Evolutionary conservation across 2,797 vertebrate species (phyloP).

Genomic region (Phrynocephalus vlangalii): DNA sequence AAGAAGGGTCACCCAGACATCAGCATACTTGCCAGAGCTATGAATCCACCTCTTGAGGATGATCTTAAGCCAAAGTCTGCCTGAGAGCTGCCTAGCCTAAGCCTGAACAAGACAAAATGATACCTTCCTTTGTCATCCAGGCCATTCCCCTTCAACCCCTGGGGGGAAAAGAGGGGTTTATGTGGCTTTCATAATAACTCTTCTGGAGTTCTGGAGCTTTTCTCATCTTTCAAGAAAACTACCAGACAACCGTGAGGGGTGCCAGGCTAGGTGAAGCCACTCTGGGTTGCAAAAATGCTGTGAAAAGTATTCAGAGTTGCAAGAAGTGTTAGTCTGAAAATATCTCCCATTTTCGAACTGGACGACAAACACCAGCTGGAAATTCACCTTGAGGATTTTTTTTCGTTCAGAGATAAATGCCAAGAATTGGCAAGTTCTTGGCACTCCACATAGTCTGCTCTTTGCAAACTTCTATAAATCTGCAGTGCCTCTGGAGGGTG

Average conservation of each 20-base stretch:
- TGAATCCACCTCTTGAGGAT: no score
- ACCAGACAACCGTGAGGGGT: neutral
- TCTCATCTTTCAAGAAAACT: neutral
- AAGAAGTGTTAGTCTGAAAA: neutral
- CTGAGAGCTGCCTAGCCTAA: no score
- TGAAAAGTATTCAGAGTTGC: accelerated
- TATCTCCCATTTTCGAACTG: neutral
- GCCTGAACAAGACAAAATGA: no score
- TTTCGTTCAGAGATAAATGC: neutral
- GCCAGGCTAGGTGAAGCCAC: neutral
- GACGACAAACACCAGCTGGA: accelerated
- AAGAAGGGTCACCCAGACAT: no score
- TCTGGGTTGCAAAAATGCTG: neutral
- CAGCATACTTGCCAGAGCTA: no score
- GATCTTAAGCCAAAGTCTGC: no score
- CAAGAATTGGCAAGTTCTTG: constrained; percentile 12
- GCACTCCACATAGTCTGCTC: neutral
- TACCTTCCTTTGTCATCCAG: no score
- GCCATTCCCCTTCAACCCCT: no score
- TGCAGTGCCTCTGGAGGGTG: neutral
- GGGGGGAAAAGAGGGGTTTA: no score
- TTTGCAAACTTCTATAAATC: constrained; percentile 3
- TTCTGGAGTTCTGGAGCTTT: neutral
- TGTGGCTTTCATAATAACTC: no score
- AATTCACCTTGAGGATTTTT: neutral